phyloP scores from a whole-genome alignment of 2,888 invertebrate species.

The Drosophila gaucha region DNA sequence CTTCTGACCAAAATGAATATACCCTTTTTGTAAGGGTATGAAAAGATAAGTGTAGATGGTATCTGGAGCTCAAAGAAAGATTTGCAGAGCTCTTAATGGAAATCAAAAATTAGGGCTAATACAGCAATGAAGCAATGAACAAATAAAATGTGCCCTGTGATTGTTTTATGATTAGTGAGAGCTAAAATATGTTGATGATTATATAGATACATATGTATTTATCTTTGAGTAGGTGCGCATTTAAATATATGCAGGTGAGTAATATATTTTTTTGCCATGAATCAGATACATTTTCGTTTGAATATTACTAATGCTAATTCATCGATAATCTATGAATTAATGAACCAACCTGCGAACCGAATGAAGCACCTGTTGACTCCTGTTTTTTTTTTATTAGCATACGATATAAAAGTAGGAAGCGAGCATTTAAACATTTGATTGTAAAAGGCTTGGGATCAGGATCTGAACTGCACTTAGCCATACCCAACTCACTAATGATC shows the following conservation, averaged over 20 bases:
- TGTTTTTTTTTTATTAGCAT: constrained; percentile 46
- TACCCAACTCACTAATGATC: too few relatives aligned
- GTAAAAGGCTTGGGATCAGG: too few relatives aligned
- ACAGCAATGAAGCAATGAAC: too few relatives aligned
- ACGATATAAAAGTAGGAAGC: constrained; percentile 17
- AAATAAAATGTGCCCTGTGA: neutral
- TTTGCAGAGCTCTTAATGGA: too few relatives aligned
- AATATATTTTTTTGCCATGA: constrained; percentile 26
- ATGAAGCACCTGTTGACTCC: constrained; percentile 79
- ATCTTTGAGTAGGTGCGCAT: too few relatives aligned
- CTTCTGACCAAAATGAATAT: too few relatives aligned
- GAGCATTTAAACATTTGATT: constrained; percentile 28
- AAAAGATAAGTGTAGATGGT: too few relatives aligned
- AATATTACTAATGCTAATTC: constrained; percentile 20
- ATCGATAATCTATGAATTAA: constrained; percentile 7
- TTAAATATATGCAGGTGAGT: constrained; percentile 26
- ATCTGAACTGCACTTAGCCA: too few relatives aligned
- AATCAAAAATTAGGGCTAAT: too few relatives aligned
- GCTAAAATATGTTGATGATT: neutral
- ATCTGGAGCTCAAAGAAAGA: too few relatives aligned
- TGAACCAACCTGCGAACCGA: constrained; percentile 75
- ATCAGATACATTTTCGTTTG: constrained; percentile 23
- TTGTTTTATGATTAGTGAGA: neutral
- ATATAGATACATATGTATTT: constrained; percentile 8
- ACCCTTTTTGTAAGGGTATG: too few relatives aligned